These are phyloP conservation scores for Lochmaea capreae DNA, from an alignment of 2,888 invertebrate genomes.

Conservation along the genomic window DNA sequence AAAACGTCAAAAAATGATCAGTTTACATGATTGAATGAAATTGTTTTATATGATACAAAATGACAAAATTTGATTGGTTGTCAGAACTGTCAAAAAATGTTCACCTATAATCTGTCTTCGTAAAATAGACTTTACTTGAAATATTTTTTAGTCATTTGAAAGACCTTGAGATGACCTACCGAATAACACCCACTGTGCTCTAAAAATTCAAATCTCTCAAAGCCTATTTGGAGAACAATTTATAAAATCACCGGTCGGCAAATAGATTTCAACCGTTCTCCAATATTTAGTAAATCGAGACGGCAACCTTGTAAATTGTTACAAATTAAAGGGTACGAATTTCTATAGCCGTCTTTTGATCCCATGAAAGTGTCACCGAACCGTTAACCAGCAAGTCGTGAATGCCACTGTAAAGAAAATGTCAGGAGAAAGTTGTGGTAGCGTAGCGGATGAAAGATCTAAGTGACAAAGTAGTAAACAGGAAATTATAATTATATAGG, in stretches of 20 bases:
- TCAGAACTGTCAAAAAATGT: too few relatives aligned
- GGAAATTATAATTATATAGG: not conserved
- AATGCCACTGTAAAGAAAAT: slow-evolving; percentile 16
- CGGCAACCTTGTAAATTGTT: not conserved
- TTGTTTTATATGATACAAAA: too few relatives aligned
- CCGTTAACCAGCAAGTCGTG: not conserved
- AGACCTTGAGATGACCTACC: too few relatives aligned
- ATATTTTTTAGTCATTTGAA: too few relatives aligned
- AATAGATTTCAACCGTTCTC: too few relatives aligned
- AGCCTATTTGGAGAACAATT: not conserved
- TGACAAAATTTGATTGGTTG: too few relatives aligned
- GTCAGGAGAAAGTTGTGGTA: not conserved
- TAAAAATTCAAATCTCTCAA: too few relatives aligned
- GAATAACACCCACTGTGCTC: too few relatives aligned
- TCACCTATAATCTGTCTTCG: too few relatives aligned
- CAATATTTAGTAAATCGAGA: not conserved
- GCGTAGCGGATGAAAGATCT: not conserved
- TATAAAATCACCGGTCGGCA: not conserved
- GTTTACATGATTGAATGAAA: too few relatives aligned
- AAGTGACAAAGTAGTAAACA: not conserved
- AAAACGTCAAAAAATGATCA: too few relatives aligned
- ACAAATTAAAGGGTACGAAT: not conserved
- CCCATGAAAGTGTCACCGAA: not conserved
- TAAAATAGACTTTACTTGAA: too few relatives aligned
- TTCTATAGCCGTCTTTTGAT: not conserved